These are phyloP conservation scores for Athene cunicularia DNA, from an alignment of 2,113 vertebrate species.

Conservation along the genomic window DNA sequence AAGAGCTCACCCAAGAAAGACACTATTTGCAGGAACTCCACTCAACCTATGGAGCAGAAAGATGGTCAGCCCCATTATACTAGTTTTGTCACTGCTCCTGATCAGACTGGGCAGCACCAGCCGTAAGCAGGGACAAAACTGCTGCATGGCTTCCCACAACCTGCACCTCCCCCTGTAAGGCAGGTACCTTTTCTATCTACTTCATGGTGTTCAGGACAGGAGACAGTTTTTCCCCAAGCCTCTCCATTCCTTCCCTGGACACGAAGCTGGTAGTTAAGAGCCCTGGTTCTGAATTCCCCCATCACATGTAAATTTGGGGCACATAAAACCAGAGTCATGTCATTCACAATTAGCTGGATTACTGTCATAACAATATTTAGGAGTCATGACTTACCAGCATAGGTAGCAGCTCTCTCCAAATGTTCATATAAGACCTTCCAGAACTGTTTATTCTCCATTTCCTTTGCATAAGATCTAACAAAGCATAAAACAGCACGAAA, in stretches of 20 bases:
- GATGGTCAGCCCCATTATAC: background rate
- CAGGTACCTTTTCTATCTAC: background rate
- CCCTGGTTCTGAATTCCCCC: background rate
- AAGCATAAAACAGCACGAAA: background rate
- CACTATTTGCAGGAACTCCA: background rate
- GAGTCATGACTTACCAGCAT: slow-evolving; percentile 71
- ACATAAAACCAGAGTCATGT: background rate
- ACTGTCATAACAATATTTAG: background rate
- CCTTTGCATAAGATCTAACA: slow-evolving; percentile 88
- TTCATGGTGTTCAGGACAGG: background rate
- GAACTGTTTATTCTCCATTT: slow-evolving; percentile 95
- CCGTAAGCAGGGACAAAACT: background rate
- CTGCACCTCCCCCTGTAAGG: background rate
- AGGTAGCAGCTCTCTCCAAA: slow-evolving; percentile 86
- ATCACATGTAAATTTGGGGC: background rate
- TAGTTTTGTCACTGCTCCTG: background rate
- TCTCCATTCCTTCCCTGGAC: background rate
- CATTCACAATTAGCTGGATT: background rate
- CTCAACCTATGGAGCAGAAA: background rate
- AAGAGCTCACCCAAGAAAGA: background rate
- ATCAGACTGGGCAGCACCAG: background rate
- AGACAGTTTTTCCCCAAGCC: background rate
- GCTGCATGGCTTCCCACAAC: background rate
- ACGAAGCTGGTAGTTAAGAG: background rate
- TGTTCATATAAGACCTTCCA: slow-evolving; percentile 92